Conservation (phyloP, 2,113 vertebrate genomes). For the Orcinus orca region DNA sequence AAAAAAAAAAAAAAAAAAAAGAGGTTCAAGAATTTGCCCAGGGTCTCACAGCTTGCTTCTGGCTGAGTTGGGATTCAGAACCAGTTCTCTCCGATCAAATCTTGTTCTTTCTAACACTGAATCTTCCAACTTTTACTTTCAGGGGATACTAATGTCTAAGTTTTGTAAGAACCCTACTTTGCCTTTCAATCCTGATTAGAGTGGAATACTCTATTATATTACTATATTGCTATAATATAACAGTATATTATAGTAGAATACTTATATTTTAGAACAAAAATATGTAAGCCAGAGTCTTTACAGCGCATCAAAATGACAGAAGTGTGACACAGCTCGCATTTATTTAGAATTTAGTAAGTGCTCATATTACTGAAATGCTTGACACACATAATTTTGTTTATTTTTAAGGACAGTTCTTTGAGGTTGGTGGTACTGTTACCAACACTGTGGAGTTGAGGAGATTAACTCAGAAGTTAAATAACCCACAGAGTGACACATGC, state of each 20-base stretch:
- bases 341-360: neutral
- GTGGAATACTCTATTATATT: neutral
- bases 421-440: neutral
- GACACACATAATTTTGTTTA: neutral
- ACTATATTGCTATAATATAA: neutral
- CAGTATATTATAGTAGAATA: too few relatives aligned
- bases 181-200: neutral
- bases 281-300: neutral
- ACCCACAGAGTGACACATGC: neutral
- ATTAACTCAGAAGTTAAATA: neutral
- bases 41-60: neutral
- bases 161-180: neutral
- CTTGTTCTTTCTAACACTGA: neutral
- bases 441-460: neutral
- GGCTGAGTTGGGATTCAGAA: neutral
- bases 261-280: too few relatives aligned
- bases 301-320: neutral
- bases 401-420: neutral
- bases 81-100: neutral
- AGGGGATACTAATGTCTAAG: neutral
- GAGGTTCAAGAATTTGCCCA: neutral
- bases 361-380: neutral
- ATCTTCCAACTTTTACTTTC: neutral
- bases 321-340: neutral
- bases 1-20: too few relatives aligned